Conservation (phyloP, 2,797 vertebrate genomes). For the Microcaecilia unicolor region DNA sequence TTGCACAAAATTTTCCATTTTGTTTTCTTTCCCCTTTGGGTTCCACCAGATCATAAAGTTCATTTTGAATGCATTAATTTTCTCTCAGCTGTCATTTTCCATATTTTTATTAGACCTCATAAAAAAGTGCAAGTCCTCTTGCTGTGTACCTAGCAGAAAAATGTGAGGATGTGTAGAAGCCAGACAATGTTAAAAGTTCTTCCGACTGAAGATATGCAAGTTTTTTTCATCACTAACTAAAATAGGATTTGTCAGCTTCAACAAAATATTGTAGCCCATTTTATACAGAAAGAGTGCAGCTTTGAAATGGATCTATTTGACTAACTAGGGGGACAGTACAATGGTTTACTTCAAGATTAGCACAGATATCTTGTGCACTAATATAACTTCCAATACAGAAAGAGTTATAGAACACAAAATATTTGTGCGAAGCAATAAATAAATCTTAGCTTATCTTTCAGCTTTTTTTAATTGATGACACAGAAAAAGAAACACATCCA, state of each 20-base stretch:
- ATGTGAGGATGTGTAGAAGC: conserved; percentile 14
- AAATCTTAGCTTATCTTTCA: too few species aligned
- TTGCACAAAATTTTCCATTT: conserved; percentile 13
- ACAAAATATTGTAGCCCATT: neutral
- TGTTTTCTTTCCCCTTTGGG: too few species aligned
- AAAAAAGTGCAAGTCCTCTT: conserved; percentile 20
- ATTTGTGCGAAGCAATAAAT: too few species aligned
- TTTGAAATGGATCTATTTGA: too few species aligned
- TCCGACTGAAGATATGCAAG: conserved; percentile 21
- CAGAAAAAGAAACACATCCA: too few species aligned
- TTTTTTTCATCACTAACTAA: conserved; percentile 30
- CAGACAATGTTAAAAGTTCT: conserved; percentile 16
- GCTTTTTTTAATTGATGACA: too few species aligned
- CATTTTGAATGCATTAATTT: conserved; percentile 22
- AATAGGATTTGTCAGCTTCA: conserved; percentile 10
- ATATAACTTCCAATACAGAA: too few species aligned
- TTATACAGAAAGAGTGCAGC: too few species aligned
- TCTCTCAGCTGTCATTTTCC: conserved; percentile 19
- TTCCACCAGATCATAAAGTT: conserved; percentile 13
- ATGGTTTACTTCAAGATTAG: too few species aligned
- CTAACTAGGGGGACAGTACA: too few species aligned
- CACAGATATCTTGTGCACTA: too few species aligned
- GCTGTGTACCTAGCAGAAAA: conserved; percentile 16
- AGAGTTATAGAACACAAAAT: too few species aligned
- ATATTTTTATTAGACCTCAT: conserved; percentile 29